Percentiles rank a stretch among this genome's conserved stretches.
phyloP scores from a whole-genome alignment of 2,113 vertebrate species.

The Calyptomena viridis region DNA sequence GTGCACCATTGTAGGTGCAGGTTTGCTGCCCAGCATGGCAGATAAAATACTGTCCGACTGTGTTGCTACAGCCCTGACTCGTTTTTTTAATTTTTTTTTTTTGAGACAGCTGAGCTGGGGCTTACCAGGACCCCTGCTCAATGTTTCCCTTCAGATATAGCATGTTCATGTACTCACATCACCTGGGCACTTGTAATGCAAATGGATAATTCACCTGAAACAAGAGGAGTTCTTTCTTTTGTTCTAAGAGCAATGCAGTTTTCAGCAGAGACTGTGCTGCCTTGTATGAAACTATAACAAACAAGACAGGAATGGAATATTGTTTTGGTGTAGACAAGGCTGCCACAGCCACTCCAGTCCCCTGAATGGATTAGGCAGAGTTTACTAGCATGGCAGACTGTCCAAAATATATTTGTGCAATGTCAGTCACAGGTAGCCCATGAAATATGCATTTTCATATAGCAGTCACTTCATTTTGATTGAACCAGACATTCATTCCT shows the following conservation, averaged over 20 bases:
- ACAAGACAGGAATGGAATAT: slow-evolving; percentile 9
- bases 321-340: slow-evolving; percentile 10
- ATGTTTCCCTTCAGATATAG: background rate
- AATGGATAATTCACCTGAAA: slow-evolving; percentile 2
- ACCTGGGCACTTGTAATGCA: background rate
- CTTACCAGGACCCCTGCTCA: background rate
- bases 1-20: slow-evolving; percentile 33
- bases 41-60: background rate
- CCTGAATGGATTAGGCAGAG: background rate
- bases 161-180: background rate
- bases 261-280: background rate
- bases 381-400: background rate
- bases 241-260: background rate
- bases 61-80: background rate
- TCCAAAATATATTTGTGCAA: background rate
- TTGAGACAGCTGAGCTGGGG: background rate
- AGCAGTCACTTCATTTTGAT: background rate
- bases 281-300: background rate
- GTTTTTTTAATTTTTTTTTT: background rate
- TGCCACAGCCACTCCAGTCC: background rate
- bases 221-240: background rate
- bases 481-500: background rate
- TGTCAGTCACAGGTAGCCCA: background rate
- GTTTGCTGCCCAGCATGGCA: background rate
- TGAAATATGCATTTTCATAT: slow-evolving; percentile 1